Base-by-base conservation (phyloP, 2,888 invertebrate species). In the Mactromeris polynyma region DNA sequence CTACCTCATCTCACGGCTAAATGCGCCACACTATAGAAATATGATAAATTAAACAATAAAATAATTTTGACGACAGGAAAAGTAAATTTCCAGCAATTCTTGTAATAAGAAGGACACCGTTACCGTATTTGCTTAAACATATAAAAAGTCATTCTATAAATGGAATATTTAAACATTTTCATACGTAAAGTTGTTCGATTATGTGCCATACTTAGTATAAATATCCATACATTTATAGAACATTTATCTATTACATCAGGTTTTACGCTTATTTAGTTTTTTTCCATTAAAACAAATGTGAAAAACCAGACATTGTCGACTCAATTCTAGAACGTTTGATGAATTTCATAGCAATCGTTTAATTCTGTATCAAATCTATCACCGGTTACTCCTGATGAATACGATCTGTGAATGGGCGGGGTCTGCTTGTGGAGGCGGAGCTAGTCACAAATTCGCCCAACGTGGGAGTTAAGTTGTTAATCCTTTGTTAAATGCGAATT, bases 401-500 rank as follows among this genome's bases (percentile, higher is more conserved):
- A 36, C 19, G 73, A 73, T 73, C n/a, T 36, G 73, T 36, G 3
- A 33, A 1, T 36, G 19, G 73, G 73, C 73, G 73, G 73, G 17
- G 73, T 14, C 33, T 26, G 36, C 6, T 11, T 17, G 17, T 36
- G 33, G 73, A 36, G 73, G 73, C 73, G 73, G 73, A 36, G 73
- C 36, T 73, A 17, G 19, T 17, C 36, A 19, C 31, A 73, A 73
- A 73, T 19, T 19, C 36, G 33, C 26, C 73, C 73, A 73, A 73
- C 73, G 73, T 73, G 73, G 73, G 73, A 73, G 73, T 73, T 73
- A 64, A 73, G 73, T 73, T 36, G 14, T 33, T 33, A 73, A 73
- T 73, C 73, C 73, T 33, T 73, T 33, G 73, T 73, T 26, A 73
- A 73, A 73, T 73, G 36, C 73, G 73, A 73, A 73, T 73, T 73